A percentile compares a stretch with the other conserved stretches of the same genome.
These are phyloP conservation scores for Labroides dimidiatus DNA, from an alignment of 2,797 vertebrate genomes.

Conservation along the genomic window DNA sequence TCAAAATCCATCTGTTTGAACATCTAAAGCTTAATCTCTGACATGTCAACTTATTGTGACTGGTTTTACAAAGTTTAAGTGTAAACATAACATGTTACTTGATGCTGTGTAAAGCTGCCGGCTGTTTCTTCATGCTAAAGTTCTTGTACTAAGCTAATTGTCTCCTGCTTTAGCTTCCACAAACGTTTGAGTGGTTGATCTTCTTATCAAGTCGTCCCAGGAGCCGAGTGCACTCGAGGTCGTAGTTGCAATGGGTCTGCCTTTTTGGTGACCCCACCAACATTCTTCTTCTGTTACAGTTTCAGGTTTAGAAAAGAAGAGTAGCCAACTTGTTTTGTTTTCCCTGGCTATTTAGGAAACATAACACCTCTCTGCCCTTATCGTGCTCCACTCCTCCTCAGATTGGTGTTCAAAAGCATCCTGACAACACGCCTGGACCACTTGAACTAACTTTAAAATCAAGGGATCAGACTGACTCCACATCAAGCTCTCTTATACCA, in stretches of 20 bases:
- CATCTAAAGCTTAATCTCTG: background rate
- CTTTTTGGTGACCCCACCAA: background rate
- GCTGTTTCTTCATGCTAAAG: background rate
- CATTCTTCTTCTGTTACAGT: background rate
- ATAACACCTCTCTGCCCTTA: background rate
- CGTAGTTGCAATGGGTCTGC: background rate
- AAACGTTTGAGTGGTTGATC: background rate
- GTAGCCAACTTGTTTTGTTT: background rate
- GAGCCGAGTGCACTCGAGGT: background rate
- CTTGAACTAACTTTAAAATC: constrained; percentile 5
- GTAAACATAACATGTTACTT: background rate
- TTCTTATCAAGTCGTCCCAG: background rate
- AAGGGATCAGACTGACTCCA: constrained; percentile 20
- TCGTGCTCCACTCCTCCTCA: background rate
- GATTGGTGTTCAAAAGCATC: background rate
- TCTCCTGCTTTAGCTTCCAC: background rate
- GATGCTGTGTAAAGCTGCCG: background rate
- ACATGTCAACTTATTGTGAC: no score
- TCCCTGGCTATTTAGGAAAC: constrained; percentile 3
- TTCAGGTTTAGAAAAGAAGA: constrained; percentile 2
- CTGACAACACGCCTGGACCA: background rate
- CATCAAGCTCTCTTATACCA: constrained; percentile 33
- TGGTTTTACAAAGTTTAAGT: background rate
- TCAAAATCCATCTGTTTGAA: no score
- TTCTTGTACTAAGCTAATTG: no score